Evolutionary conservation across 2,113 vertebrate species (phyloP).

Genomic region (Urocitellus parryii): DNA sequence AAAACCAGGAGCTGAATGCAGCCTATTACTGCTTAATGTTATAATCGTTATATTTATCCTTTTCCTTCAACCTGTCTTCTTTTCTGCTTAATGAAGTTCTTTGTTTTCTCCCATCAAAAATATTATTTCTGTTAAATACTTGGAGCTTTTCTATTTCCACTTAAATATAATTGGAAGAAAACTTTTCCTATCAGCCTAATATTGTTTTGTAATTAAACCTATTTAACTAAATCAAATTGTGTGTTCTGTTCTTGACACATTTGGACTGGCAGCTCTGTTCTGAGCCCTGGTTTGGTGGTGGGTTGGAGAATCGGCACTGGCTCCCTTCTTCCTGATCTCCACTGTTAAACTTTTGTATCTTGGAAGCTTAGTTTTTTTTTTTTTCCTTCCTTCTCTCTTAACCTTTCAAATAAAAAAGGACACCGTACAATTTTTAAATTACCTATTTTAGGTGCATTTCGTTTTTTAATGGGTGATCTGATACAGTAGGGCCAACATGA

Average conservation of each 20-base stretch:
- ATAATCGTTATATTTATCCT: background rate
- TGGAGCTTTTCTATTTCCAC: constrained; percentile 56
- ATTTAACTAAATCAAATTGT: constrained; percentile 38
- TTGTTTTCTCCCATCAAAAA: constrained; percentile 66
- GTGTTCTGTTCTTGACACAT: background rate
- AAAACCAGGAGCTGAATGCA: constrained; percentile 36
- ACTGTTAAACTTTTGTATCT: background rate
- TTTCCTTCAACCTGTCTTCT: constrained; percentile 47
- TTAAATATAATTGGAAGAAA: constrained; percentile 54
- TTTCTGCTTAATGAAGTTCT: constrained; percentile 61
- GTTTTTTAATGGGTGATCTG: background rate
- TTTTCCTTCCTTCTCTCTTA: background rate
- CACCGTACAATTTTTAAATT: background rate
- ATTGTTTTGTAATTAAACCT: constrained; percentile 56
- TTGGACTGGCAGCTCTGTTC: background rate
- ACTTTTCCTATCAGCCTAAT: constrained; percentile 34
- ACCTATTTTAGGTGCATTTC: background rate
- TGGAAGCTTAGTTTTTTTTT: background rate
- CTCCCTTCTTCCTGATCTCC: background rate
- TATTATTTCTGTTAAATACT: constrained; percentile 66
- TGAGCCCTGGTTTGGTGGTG: background rate
- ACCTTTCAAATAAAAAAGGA: background rate
- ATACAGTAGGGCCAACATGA: background rate
- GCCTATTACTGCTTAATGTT: constrained; percentile 39
- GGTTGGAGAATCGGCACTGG: background rate